phyloP scores from a whole-genome alignment of 1,140 invertebrate genomes.

The Drosophila seguyi region DNA sequence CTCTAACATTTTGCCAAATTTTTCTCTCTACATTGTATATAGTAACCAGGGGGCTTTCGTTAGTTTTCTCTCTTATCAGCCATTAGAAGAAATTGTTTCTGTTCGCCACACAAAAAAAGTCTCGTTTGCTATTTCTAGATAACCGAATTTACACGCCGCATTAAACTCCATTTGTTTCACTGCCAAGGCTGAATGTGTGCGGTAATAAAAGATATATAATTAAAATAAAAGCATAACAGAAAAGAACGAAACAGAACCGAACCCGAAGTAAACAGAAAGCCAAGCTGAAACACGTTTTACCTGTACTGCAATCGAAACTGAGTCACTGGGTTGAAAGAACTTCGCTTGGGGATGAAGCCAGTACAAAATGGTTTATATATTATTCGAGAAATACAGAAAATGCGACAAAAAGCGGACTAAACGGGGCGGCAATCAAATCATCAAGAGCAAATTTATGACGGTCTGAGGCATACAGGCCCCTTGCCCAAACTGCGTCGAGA shows the following conservation, averaged over 20 bases:
- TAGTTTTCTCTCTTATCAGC: conserved; percentile 39
- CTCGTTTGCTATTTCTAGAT: conserved; percentile 23
- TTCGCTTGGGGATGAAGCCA: conserved; percentile 35
- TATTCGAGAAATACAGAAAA: conserved; percentile 9
- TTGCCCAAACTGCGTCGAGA: conserved; percentile 40
- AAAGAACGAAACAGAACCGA: conserved; percentile 1
- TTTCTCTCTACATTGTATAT: neutral
- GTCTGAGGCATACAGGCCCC: conserved; percentile 24
- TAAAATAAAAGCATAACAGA: conserved; percentile 26
- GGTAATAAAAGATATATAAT: conserved; percentile 10
- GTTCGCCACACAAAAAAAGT: neutral
- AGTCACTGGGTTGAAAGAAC: conserved; percentile 64
- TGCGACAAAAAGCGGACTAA: conserved; percentile 7
- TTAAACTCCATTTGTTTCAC: conserved; percentile 50
- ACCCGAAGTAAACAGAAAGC: conserved; percentile 5
- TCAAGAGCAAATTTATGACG: conserved; percentile 45
- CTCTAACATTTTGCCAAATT: neutral
- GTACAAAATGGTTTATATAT: conserved; percentile 20
- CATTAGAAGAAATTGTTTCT: conserved; percentile 24
- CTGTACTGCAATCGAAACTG: conserved; percentile 46
- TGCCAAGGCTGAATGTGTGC: conserved; percentile 44
- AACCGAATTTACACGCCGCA: conserved; percentile 47
- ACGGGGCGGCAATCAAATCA: conserved; percentile 37
- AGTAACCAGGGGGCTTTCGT: conserved; percentile 9
- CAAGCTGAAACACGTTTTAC: conserved; percentile 53